Conservation (phyloP, 1,140 invertebrate genomes). For the Trachelipus rathkii region DNA sequence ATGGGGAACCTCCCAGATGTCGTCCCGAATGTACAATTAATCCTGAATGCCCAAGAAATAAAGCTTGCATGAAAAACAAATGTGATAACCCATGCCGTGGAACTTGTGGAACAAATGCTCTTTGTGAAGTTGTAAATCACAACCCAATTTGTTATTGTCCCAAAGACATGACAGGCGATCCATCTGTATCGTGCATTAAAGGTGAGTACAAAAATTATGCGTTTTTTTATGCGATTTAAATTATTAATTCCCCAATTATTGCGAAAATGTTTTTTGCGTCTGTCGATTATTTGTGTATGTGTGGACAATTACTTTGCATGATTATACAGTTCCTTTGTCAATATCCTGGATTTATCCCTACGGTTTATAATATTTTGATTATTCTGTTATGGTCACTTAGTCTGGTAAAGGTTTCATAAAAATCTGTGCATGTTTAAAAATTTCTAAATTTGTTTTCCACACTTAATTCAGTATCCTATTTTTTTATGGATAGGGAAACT, state of each 20-base stretch:
- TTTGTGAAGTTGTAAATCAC: conserved; percentile 44
- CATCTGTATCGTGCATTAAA: conserved; percentile 40
- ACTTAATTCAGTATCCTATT: too few species aligned
- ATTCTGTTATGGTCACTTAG: too few species aligned
- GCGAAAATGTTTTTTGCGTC: not conserved
- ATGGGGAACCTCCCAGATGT: conserved; percentile 26
- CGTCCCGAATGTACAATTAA: conserved; percentile 27
- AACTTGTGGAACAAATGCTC: conserved; percentile 46
- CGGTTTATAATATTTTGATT: too few species aligned
- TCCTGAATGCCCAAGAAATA: conserved; percentile 23
- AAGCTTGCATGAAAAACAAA: conserved; percentile 52
- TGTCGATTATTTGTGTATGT: not conserved
- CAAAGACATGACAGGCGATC: conserved; percentile 46
- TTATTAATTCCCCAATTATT: too few species aligned
- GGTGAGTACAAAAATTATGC: not conserved
- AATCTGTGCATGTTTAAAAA: too few species aligned
- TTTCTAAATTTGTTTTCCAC: too few species aligned
- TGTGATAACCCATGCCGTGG: conserved; percentile 56
- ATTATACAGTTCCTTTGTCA: not conserved
- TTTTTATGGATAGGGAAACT: too few species aligned
- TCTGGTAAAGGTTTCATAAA: too few species aligned
- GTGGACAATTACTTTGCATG: not conserved
- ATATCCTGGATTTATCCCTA: too few species aligned
- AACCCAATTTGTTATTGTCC: conserved; percentile 45
- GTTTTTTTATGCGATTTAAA: too few species aligned